phyloP scores from a whole-genome alignment of 2,888 invertebrate genomes.

The Pristionchus exspectatus region DNA sequence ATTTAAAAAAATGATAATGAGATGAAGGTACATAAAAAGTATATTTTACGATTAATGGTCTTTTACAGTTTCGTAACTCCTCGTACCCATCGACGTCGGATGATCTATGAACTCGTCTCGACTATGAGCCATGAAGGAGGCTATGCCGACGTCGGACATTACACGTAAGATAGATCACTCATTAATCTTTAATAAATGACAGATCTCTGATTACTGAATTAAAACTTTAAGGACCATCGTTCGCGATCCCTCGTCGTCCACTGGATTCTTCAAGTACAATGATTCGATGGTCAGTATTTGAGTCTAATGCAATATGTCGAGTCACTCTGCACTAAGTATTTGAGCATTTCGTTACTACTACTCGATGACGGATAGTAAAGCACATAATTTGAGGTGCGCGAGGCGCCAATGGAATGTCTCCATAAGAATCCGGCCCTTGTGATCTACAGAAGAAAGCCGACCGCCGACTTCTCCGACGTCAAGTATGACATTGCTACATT shows the following conservation, averaged over 20 bases:
- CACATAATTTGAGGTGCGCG: background rate
- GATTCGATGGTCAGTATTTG: background rate
- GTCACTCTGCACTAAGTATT: background rate
- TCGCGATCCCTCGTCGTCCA: background rate
- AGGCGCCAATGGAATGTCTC: background rate
- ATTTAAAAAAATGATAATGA: background rate
- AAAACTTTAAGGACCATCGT: slow-evolving; percentile 7
- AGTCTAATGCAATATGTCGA: background rate
- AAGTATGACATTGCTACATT: background rate
- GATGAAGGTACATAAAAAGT: background rate
- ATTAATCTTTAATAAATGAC: background rate
- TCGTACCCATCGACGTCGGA: background rate
- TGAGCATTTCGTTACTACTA: background rate
- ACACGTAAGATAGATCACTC: background rate
- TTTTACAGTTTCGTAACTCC: background rate
- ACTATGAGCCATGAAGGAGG: slow-evolving; percentile 16
- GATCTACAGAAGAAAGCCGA: background rate
- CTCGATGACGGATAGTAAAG: background rate
- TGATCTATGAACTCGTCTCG: background rate
- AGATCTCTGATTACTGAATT: background rate
- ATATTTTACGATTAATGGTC: background rate
- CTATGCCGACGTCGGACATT: background rate
- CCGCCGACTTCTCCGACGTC: background rate
- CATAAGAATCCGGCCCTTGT: background rate
- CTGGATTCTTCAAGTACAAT: background rate